Conservation (phyloP, 2,113 vertebrate species). For the Anoura caudifer region DNA sequence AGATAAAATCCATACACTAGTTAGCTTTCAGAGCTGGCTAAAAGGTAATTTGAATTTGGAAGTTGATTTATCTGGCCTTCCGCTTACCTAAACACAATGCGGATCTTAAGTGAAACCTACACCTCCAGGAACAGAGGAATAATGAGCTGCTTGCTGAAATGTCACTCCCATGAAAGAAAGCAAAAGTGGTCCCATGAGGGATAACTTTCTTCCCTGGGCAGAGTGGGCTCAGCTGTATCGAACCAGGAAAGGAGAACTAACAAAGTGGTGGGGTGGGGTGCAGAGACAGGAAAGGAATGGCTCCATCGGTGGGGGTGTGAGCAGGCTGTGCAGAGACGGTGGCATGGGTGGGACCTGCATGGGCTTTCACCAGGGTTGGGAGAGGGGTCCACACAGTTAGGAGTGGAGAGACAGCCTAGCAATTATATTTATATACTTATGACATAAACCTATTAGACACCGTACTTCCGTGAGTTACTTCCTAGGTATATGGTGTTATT, state of each 20-base stretch:
- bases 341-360: background rate
- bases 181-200: background rate
- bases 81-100: background rate
- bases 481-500: background rate
- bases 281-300: background rate
- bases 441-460: background rate
- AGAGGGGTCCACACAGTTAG: background rate
- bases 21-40: background rate
- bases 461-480: background rate
- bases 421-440: background rate
- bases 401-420: background rate
- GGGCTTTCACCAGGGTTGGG: background rate
- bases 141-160: background rate
- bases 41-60: background rate
- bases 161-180: background rate
- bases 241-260: background rate
- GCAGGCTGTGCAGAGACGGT: background rate
- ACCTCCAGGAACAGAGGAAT: background rate
- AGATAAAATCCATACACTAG: background rate
- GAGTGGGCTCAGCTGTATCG: background rate
- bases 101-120: slow-evolving; percentile 18
- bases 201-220: background rate
- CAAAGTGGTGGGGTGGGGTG: background rate
- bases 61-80: slow-evolving; percentile 8
- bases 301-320: background rate